Evolutionary conservation across 2,797 vertebrate genomes (phyloP).

Genomic region (Enteromius fasciolatus): DNA sequence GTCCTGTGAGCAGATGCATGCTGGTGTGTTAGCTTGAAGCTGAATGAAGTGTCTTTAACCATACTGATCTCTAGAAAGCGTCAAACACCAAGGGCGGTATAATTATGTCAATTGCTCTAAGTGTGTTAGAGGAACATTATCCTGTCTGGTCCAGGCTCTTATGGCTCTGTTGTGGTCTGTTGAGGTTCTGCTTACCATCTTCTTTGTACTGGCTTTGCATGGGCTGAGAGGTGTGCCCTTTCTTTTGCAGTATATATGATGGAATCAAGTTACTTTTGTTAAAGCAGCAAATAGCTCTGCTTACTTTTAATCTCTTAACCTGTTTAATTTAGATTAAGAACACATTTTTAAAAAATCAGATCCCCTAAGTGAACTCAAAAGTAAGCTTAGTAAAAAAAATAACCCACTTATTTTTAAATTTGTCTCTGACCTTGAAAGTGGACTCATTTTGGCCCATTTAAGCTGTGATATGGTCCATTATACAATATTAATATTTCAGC

Average conservation of each 20-base stretch:
- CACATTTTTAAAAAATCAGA: not conserved
- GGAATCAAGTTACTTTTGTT: slow-evolving; percentile 34
- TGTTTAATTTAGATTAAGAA: not conserved
- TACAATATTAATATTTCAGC: not conserved
- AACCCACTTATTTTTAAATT: not conserved
- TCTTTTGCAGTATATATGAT: slow-evolving; percentile 26
- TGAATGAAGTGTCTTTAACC: slow-evolving; percentile 27
- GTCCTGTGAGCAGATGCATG: slow-evolving; percentile 31
- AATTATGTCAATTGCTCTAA: slow-evolving; percentile 27
- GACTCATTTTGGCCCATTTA: not conserved
- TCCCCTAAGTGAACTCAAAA: not conserved
- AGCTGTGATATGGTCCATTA: not conserved
- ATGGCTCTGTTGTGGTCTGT: slow-evolving; percentile 29
- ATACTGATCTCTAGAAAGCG: slow-evolving; percentile 18
- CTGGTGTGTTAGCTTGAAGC: slow-evolving; percentile 24
- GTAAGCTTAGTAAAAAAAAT: not conserved
- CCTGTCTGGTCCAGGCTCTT: slow-evolving; percentile 23
- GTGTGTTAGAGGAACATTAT: slow-evolving; percentile 35
- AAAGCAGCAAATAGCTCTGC: not conserved
- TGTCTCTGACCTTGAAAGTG: slow-evolving; percentile 4
- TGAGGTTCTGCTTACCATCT: slow-evolving; percentile 13
- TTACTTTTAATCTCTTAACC: not conserved
- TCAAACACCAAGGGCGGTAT: slow-evolving; percentile 1
- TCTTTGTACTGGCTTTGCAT: slow-evolving; percentile 16
- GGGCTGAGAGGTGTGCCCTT: slow-evolving; percentile 7